Evolutionary conservation across 2,888 invertebrate genomes (phyloP).

Genomic region (Lamellibrachia satsuma): DNA sequence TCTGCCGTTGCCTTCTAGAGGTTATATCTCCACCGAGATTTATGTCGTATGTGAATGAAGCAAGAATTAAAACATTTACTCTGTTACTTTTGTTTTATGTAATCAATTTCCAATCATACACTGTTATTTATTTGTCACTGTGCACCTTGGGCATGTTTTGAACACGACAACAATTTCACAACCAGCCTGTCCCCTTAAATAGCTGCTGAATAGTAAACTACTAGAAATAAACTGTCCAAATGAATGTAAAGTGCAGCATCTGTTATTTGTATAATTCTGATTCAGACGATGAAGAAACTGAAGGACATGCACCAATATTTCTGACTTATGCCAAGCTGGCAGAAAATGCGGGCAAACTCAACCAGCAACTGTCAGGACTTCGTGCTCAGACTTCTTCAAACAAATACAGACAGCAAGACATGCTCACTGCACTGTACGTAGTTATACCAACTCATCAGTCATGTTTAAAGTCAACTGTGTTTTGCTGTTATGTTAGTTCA

Average conservation of each 20-base stretch:
- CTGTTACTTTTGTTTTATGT: neutral
- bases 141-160: neutral
- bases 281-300: slow-evolving; percentile 3
- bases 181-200: neutral
- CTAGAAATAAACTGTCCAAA: neutral
- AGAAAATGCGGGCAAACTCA: slow-evolving; percentile 46
- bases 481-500: neutral
- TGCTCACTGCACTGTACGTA: slow-evolving; percentile 48
- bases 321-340: slow-evolving; percentile 48
- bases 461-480: neutral
- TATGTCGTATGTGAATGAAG: too few species aligned
- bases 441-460: neutral
- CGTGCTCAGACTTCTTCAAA: slow-evolving; percentile 37
- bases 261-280: neutral
- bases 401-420: slow-evolving; percentile 44
- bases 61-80: too few species aligned
- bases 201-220: neutral
- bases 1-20: neutral
- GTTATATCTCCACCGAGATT: too few species aligned
- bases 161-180: neutral
- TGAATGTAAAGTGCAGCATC: neutral
- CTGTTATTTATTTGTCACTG: neutral
- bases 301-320: slow-evolving; percentile 48
- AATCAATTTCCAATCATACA: neutral
- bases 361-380: slow-evolving; percentile 39